These are phyloP conservation scores for Petrosia ficiformis DNA, from an alignment of 37 sponge, comb jelly and placozoan species.

Conservation along the genomic window DNA sequence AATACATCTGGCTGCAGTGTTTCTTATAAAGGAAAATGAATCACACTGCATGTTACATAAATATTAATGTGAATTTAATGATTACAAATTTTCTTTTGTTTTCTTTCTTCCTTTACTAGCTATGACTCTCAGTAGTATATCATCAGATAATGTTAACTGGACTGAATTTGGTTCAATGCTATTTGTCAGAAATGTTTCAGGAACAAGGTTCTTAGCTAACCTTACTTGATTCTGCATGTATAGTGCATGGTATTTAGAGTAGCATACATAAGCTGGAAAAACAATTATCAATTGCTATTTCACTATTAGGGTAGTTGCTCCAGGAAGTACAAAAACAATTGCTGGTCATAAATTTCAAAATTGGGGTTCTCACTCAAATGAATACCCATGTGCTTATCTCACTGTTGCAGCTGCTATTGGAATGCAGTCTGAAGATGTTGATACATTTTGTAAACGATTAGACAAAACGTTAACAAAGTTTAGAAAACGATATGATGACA, in stretches of 20 bases:
- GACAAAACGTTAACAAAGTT: constrained; percentile 78
- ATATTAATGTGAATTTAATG: not conserved
- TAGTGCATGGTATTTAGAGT: not conserved
- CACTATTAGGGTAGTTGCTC: constrained; percentile 65
- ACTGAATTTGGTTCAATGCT: constrained; percentile 92
- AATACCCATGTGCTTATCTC: constrained; percentile 84
- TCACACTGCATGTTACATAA: not conserved
- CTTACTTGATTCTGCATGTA: not conserved
- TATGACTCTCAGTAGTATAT: constrained; percentile 34
- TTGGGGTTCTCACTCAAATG: constrained; percentile 86
- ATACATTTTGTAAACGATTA: constrained; percentile 61
- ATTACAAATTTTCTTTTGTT: not conserved
- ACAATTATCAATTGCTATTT: not conserved
- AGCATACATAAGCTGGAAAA: not conserved
- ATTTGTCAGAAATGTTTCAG: constrained; percentile 82
- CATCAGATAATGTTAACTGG: constrained; percentile 12
- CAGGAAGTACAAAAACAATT: constrained; percentile 67
- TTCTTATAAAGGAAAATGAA: too few relatives aligned
- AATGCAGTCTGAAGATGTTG: constrained; percentile 80
- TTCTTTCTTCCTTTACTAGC: constrained; percentile 23
- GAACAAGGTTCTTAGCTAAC: constrained; percentile 87
- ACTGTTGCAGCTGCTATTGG: constrained; percentile 98
- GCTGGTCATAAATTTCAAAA: constrained; percentile 77
- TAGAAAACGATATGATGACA: constrained; percentile 24
- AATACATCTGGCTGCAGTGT: too few relatives aligned